Conservation (phyloP, 2,888 invertebrate species). For the Acrobeloides nanus region DNA sequence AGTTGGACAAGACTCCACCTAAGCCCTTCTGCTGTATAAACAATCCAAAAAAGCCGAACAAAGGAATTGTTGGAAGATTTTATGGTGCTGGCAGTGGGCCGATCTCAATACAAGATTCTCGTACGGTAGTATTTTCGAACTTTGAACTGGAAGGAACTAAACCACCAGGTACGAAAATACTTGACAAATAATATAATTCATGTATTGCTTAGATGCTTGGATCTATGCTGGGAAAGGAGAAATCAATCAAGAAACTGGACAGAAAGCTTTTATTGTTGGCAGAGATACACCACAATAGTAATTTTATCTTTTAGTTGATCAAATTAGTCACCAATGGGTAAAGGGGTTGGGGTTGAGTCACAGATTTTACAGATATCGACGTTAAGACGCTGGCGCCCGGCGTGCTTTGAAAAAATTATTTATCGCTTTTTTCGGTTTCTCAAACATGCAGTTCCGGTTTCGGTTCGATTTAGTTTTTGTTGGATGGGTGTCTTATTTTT, state of each 20-base stretch:
- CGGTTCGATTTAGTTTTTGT: too few relatives aligned
- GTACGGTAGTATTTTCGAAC: conserved; percentile 32
- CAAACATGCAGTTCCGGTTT: too few relatives aligned
- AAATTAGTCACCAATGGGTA: too few relatives aligned
- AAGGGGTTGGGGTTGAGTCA: too few relatives aligned
- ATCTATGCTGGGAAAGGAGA: conserved; percentile 39
- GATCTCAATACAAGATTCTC: conserved; percentile 36
- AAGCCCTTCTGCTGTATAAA: conserved; percentile 40
- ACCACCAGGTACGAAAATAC: conserved; percentile 36
- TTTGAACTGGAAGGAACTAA: conserved; percentile 43
- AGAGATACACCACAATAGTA: conserved; percentile 29
- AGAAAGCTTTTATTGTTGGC: conserved; percentile 38
- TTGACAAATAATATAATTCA: not conserved
- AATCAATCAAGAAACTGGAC: conserved; percentile 33
- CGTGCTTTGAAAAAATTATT: too few relatives aligned
- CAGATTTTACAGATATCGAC: too few relatives aligned
- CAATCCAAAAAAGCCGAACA: conserved; percentile 7
- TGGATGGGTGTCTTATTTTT: too few relatives aligned
- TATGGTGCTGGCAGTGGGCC: conserved; percentile 28
- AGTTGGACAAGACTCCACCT: conserved; percentile 26
- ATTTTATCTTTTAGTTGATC: too few relatives aligned
- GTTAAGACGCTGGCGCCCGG: too few relatives aligned
- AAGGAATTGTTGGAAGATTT: conserved; percentile 35
- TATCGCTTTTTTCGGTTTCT: too few relatives aligned
- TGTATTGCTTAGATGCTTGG: conserved; percentile 37